Percentiles rank a stretch among this genome's conserved stretches.
Evolutionary conservation across 2,113 vertebrate genomes (phyloP).

Genomic region (Noturus placidus): DNA sequence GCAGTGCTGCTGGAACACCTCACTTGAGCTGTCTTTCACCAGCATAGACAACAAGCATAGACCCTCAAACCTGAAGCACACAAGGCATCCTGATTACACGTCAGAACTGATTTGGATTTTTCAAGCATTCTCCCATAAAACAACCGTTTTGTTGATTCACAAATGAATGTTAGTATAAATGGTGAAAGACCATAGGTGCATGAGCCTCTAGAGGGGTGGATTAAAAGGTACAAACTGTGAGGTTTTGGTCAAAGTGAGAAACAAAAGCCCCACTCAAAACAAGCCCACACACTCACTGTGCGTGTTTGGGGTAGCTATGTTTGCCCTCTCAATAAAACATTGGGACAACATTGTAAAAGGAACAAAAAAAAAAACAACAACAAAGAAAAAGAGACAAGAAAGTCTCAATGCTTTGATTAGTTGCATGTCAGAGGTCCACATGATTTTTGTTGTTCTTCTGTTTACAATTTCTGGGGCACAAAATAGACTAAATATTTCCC

Average conservation of each 20-base stretch:
- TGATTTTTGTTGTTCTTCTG: background rate
- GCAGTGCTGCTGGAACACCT: constrained; percentile 86
- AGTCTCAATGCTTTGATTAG: background rate
- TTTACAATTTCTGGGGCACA: background rate
- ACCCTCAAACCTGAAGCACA: constrained; percentile 79
- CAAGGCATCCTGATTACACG: background rate
- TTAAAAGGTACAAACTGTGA: background rate
- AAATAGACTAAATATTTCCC: background rate
- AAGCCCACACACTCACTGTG: background rate
- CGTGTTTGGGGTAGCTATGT: background rate
- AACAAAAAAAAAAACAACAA: background rate
- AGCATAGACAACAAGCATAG: constrained; percentile 83
- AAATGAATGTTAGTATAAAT: background rate
- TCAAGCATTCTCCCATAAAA: background rate
- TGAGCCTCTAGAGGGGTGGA: background rate
- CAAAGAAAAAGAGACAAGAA: background rate
- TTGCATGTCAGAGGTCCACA: background rate
- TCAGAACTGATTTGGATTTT: background rate
- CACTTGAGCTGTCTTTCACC: constrained; percentile 83
- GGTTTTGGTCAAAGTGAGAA: background rate
- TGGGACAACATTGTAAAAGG: background rate
- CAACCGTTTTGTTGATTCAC: background rate
- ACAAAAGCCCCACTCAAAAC: background rate
- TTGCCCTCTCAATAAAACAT: background rate
- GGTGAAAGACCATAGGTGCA: background rate